Percentiles rank a stretch among this genome's conserved stretches.
These are phyloP conservation scores for Alviniconcha strummeri DNA, from an alignment of 2,888 invertebrate species.

Conservation along the genomic window DNA sequence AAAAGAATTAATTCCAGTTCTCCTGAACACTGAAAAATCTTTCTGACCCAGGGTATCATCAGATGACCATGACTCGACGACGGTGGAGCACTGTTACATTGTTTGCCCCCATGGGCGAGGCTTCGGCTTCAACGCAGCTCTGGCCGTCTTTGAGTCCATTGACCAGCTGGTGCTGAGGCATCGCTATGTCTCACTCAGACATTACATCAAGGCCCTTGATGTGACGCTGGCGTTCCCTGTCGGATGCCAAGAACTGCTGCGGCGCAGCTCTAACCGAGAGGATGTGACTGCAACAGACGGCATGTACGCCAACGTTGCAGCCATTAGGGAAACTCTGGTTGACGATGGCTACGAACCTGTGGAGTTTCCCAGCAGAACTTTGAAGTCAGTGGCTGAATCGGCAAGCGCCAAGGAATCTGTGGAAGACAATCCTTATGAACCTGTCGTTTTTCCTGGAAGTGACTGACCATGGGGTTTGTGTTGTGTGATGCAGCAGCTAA, in stretches of 20 bases:
- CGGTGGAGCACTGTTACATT: conserved; percentile 39
- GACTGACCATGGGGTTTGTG: too few relatives aligned
- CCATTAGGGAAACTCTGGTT: background rate
- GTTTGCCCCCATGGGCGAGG: conserved; percentile 34
- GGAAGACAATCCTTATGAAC: too few relatives aligned
- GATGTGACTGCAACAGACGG: background rate
- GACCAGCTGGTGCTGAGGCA: conserved; percentile 39
- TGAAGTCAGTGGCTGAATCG: too few relatives aligned
- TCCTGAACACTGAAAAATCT: too few relatives aligned
- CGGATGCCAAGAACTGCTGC: conserved; percentile 18
- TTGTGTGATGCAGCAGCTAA: too few relatives aligned
- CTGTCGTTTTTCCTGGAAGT: too few relatives aligned
- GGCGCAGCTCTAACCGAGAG: background rate
- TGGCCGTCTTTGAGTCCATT: conserved; percentile 39
- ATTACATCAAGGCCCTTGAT: conserved; percentile 38
- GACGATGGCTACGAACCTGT: background rate
- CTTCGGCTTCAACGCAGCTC: conserved; percentile 38
- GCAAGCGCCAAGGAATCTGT: too few relatives aligned
- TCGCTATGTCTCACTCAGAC: conserved; percentile 32
- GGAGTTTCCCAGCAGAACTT: too few relatives aligned
- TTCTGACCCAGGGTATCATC: background rate
- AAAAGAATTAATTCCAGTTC: too few relatives aligned
- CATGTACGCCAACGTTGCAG: background rate
- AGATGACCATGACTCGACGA: conserved; percentile 18
- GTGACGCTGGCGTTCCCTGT: conserved; percentile 38